Conservation (phyloP, 2,797 vertebrate genomes). For the Lophura swinhoii region DNA sequence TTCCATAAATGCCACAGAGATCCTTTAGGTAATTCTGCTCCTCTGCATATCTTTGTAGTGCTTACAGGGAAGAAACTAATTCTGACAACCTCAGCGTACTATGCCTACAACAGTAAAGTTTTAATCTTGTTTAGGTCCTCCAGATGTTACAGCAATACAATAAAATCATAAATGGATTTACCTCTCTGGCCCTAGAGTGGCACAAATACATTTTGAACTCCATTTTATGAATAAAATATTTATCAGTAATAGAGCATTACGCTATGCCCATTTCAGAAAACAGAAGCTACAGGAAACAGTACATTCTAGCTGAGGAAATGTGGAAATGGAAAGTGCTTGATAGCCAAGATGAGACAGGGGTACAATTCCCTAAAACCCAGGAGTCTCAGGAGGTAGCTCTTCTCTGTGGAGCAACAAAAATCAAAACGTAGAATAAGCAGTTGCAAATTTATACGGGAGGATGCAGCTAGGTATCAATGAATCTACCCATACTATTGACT, state of each 20-base stretch:
- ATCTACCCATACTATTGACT: background rate
- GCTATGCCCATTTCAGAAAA: slow-evolving; percentile 38
- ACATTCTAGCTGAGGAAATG: background rate
- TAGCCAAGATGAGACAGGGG: background rate
- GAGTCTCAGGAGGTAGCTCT: background rate
- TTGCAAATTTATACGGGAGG: background rate
- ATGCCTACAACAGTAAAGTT: background rate
- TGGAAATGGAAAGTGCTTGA: background rate
- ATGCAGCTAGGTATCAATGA: background rate
- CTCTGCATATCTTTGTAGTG: background rate
- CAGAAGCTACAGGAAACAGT: background rate
- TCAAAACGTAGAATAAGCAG: background rate
- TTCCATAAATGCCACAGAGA: background rate
- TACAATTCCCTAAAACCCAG: background rate
- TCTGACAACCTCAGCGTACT: background rate
- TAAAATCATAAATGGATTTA: slow-evolving; percentile 16
- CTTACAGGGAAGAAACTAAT: background rate
- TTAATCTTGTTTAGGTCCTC: background rate
- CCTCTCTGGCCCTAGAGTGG: background rate
- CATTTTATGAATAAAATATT: slow-evolving; percentile 68
- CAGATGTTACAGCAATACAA: slow-evolving; percentile 15
- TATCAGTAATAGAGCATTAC: slow-evolving; percentile 34
- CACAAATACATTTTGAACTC: slow-evolving; percentile 42
- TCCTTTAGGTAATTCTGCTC: background rate
- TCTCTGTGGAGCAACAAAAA: background rate